A percentile compares a stretch with the other conserved stretches of the same genome.
Evolutionary conservation across 2,888 invertebrate genomes (phyloP).

Genomic region (Proisotoma minuta): DNA sequence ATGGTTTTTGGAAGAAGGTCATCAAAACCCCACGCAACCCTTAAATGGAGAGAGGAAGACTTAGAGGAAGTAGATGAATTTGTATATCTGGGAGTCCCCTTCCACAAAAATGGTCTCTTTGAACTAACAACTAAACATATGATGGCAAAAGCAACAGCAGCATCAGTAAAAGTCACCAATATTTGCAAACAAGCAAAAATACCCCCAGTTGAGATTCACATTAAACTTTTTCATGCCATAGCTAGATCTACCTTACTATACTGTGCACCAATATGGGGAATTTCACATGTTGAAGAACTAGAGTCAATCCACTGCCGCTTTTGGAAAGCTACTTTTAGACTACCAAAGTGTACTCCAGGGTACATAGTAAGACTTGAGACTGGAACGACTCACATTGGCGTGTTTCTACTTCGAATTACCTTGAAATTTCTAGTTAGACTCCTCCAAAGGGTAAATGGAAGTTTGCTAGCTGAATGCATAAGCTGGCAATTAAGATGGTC

Average conservation of each 20-base stretch:
- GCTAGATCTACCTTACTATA: conserved; percentile 1
- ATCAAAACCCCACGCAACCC: background rate
- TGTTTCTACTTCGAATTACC: background rate
- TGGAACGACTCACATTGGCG: background rate
- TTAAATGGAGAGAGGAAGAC: conserved; percentile 1
- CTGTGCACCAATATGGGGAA: background rate
- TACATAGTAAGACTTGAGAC: conserved; percentile 1
- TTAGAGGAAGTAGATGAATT: conserved; percentile 12
- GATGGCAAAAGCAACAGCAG: background rate
- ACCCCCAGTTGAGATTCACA: background rate
- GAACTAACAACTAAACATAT: background rate
- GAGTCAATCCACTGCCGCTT: background rate
- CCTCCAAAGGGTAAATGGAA: background rate
- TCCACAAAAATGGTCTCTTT: background rate
- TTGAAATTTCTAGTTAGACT: background rate
- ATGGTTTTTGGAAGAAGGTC: conserved; percentile 33
- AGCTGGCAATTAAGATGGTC: background rate
- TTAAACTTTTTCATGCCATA: conserved; percentile 1
- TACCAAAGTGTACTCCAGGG: background rate
- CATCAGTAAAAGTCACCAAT: background rate
- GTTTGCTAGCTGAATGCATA: background rate
- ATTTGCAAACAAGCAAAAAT: conserved; percentile 5
- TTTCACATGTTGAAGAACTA: background rate
- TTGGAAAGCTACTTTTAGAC: background rate
- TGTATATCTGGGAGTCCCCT: conserved; percentile 8